phyloP scores from a whole-genome alignment of 2,797 vertebrate genomes.

The Epinephelus malabaricus region DNA sequence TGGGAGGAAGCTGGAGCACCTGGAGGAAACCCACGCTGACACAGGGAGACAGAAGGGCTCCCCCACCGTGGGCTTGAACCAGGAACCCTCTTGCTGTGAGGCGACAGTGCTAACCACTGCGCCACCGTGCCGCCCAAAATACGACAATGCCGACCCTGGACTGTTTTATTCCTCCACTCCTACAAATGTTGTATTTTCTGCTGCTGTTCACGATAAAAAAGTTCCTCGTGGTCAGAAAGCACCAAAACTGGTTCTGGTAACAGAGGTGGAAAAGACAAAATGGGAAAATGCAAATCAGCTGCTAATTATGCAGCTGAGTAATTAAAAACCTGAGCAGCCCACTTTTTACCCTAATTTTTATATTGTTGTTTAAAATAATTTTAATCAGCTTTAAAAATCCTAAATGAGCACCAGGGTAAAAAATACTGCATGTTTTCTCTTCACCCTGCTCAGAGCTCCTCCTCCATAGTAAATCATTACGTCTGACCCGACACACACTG shows the following conservation, averaged over 20 bases:
- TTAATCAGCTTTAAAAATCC: background rate
- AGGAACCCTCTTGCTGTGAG: too few relatives aligned
- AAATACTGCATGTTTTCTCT: background rate
- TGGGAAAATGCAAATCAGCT: too few relatives aligned
- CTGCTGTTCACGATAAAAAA: background rate
- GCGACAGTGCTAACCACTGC: too few relatives aligned
- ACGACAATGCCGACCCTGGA: too few relatives aligned
- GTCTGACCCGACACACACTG: conserved; percentile 30
- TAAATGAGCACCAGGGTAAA: background rate
- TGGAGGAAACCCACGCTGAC: too few relatives aligned
- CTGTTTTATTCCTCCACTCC: background rate
- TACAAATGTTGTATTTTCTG: background rate
- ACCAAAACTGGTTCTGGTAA: background rate
- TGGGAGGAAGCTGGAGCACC: too few relatives aligned
- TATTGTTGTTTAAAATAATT: background rate
- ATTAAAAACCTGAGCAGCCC: background rate
- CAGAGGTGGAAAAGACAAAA: background rate
- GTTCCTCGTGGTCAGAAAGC: background rate
- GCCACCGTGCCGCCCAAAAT: too few relatives aligned
- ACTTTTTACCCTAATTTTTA: background rate
- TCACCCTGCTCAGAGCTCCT: background rate
- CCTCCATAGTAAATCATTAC: conserved; percentile 35
- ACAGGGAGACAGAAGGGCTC: too few relatives aligned
- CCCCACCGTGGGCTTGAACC: too few relatives aligned
- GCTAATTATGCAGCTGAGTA: background rate